These are phyloP conservation scores for Panthera leo DNA, from an alignment of 2,113 vertebrate genomes.

Conservation along the genomic window DNA sequence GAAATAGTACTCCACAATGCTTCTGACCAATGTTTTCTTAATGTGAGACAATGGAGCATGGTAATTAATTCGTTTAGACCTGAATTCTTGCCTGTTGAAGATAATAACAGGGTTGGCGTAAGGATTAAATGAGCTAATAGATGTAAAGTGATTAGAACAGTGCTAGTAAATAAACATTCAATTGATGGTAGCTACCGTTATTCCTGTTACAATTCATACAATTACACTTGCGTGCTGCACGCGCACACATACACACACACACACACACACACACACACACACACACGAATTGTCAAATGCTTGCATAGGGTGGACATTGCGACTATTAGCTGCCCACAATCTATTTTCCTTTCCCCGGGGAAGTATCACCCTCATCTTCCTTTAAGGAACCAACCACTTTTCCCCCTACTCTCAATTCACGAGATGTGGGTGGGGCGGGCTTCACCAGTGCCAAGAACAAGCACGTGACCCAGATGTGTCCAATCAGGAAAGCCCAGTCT, in stretches of 20 bases:
- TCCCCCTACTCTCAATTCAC: not conserved
- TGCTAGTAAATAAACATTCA: not conserved
- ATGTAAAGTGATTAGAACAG: not conserved
- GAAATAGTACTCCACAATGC: not conserved
- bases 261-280: not conserved
- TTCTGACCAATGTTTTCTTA: slow-evolving; percentile 16
- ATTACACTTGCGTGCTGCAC: not conserved
- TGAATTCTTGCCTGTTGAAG: not conserved
- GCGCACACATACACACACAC: not conserved
- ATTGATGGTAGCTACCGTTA: not conserved
- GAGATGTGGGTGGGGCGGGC: not conserved
- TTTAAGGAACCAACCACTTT: not conserved
- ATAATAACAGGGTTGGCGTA: not conserved
- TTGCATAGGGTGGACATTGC: not conserved
- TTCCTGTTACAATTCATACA: not conserved
- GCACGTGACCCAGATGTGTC: not conserved
- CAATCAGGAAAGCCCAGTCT: not conserved
- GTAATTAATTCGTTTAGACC: not conserved
- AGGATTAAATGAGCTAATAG: not conserved
- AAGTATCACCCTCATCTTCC: not conserved
- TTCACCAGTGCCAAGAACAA: not conserved
- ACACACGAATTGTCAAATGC: not conserved
- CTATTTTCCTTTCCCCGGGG: not conserved
- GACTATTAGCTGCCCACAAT: not conserved
- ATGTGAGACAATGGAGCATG: not conserved